Base-by-base conservation (phyloP, 1,140 invertebrate genomes). In the Maniola jurtina region DNA sequence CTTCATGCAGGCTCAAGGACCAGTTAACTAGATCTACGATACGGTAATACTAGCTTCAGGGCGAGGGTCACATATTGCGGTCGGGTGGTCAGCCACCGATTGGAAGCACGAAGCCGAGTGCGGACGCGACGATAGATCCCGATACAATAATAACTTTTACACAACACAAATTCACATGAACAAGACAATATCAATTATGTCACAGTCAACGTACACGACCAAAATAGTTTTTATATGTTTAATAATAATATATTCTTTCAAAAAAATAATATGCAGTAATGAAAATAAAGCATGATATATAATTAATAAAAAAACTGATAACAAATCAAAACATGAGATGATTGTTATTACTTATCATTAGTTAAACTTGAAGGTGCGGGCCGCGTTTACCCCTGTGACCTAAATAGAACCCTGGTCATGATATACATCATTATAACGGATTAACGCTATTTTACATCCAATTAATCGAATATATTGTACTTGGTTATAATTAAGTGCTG, bases 161-260 rank as follows among this genome's bases (percentile, higher is more conserved):
- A 89, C 88, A 86, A 89, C 88, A 90, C 88, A 89, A 90, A 88
- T 89, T 88, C 88, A 90, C 86, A 89, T 88, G 77, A 88, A 88
- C 86, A 89, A 90, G 86, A 89, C 86, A 89, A 84, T 86, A 85
- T 83, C 72, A 81, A 89, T 80, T 80, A 81, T 68, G 66, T 86
- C 80, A 89, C 83, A 88, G 77, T 84, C 77, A 83, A 88, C 75
- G 82, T 82, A 89, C 83, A 88, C 88, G 88, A 90, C 88, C 88
- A 90, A 90, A 90, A 90, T 90, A 87, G 88, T 90, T 90, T 90
- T 90, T 90, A 89, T 83, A 71, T 70, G 66, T 50, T 54, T 62
- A 65, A 47, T 48, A n/a, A 7, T 55, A 25, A 9, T 6, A 65
- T 64, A 61, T 60, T 57, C 70, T 74, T 71, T 72, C 73, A 71